Percentiles rank a stretch among this genome's conserved stretches.
Conservation (phyloP, 2,888 invertebrate species). For the Latrodectus elegans region DNA sequence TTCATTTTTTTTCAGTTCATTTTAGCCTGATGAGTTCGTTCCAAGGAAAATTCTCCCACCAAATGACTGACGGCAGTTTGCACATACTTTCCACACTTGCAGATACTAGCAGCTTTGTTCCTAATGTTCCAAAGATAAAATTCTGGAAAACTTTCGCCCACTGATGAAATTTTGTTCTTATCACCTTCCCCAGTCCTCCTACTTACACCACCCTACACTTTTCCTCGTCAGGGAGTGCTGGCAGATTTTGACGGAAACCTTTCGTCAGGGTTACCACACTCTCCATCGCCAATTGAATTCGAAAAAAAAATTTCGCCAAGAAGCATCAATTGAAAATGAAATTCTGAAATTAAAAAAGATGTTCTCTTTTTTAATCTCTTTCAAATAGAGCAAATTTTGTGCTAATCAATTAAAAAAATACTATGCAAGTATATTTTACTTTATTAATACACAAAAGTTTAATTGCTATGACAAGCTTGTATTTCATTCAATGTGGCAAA, state of each 20-base stretch:
- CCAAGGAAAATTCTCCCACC: constrained; percentile 52
- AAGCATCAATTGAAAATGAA: neutral
- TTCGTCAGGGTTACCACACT: constrained; percentile 36
- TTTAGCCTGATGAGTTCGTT: constrained; percentile 56
- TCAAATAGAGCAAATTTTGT: too few species aligned
- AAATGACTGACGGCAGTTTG: constrained; percentile 68
- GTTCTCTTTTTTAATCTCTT: too few species aligned
- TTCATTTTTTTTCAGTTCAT: constrained; percentile 23
- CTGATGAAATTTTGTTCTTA: constrained; percentile 69
- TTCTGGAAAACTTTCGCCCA: constrained; percentile 69
- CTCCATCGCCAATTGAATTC: constrained; percentile 28
- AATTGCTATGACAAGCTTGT: too few species aligned
- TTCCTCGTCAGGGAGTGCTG: constrained; percentile 33
- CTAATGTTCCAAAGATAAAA: constrained; percentile 70
- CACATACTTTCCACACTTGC: constrained; percentile 58
- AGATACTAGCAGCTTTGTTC: constrained; percentile 68
- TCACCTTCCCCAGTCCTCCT: constrained; percentile 36
- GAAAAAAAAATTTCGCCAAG: neutral
- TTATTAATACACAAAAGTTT: too few species aligned
- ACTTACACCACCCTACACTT: constrained; percentile 14
- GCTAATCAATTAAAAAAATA: too few species aligned
- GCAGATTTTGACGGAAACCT: constrained; percentile 59
- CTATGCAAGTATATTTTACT: too few species aligned
- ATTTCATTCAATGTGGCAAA: too few species aligned
- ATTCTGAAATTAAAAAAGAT: too few species aligned